Evolutionary conservation across 2,113 vertebrate genomes (phyloP).

Genomic region (Aramus guarauna): DNA sequence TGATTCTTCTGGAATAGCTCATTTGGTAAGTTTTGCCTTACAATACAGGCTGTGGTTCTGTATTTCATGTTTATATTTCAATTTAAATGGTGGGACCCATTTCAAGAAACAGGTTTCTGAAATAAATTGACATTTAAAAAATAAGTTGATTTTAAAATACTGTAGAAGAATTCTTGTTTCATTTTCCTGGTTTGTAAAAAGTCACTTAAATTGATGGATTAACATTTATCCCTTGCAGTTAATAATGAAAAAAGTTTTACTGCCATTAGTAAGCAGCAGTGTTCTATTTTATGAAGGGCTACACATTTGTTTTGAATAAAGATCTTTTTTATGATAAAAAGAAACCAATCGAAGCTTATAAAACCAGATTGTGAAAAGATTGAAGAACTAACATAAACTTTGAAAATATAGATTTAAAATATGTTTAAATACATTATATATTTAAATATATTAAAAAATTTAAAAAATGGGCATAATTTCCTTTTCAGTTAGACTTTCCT

Average conservation of each 20-base stretch:
- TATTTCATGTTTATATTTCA: neutral
- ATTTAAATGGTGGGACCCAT: neutral
- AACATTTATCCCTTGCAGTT: neutral
- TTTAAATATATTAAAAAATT: no score
- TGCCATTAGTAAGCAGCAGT: neutral
- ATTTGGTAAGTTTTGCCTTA: neutral
- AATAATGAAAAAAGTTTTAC: neutral
- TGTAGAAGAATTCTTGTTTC: neutral
- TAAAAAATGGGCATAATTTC: neutral
- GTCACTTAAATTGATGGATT: neutral
- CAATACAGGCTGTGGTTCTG: neutral
- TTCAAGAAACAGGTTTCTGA: neutral
- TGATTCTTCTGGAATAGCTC: neutral
- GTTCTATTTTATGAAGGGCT: neutral
- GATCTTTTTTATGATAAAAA: neutral
- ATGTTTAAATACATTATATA: no score
- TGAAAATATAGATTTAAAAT: neutral
- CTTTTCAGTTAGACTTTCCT: neutral
- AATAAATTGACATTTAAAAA: neutral
- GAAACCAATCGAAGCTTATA: neutral
- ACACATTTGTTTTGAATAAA: neutral
- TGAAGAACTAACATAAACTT: neutral
- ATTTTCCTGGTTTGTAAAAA: neutral
- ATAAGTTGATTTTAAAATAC: neutral
- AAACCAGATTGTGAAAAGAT: neutral